Evolutionary conservation across 2,888 invertebrate genomes (phyloP), one percentile per base, ranked within the genome.

Genomic region (Xylota segnis): DNA sequence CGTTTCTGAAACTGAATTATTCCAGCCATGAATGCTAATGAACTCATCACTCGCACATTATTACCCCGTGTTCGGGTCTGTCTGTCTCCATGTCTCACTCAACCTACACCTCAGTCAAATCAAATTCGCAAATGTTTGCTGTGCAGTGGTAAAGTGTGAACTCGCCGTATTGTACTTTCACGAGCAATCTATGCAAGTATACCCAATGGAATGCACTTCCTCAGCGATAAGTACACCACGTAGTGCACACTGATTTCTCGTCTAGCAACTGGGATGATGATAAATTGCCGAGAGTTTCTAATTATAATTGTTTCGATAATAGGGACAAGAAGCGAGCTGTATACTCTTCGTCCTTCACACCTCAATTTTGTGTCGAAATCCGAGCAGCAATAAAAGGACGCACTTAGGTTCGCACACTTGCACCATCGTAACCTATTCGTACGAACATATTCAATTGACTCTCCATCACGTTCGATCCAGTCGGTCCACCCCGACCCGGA

Each of bases 291-390:
- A 58, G 65, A 52, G 40, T 71, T 86, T 86, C 76, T 86, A 86
- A 86, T 86, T 86, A 86, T 82, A 86, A 82, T 82, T 82, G 86
- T 82, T 86, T 61, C 82, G 68, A 77, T 86, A 86, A 82, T 63
- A 56, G 86, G 68, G 23, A 47, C 82, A 68, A 82, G 81, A 81
- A 71, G 52, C 29, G 66, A 66, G 32, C 74, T 50, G 14, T 34
- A n/a, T n/a, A 63, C 16, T 52, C 7, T 9, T 34, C 45, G 0
- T 59, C 65, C 29, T 65, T 18, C 43, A 45, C 12, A 7, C 12
- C 18, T 2, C 12, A 37, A n/a, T 18, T 29, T 9, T 71, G 37
- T 52, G 34, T 43, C 10, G 32, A 65, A 50, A 50, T 47, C 18
- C 32, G 58, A 29, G 34, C 37, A 18, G 4, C 37, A 47, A 45